Conservation (phyloP, 2,797 vertebrate species). For the Erethizon dorsatum region DNA sequence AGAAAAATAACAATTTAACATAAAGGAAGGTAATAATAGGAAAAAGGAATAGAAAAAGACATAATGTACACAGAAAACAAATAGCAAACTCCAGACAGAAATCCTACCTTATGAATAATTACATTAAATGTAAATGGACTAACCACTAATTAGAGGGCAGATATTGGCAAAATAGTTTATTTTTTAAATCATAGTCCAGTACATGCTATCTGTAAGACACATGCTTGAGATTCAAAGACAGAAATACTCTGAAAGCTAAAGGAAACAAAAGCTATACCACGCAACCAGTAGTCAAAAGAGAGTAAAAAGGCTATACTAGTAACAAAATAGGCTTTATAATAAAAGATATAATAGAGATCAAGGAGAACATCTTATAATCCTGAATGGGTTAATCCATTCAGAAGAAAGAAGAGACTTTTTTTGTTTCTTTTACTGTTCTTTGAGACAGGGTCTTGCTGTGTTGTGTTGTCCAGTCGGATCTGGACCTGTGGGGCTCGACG, state of each 20-base stretch:
- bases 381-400: neutral
- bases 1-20: neutral
- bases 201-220: neutral
- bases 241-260: neutral
- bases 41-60: neutral
- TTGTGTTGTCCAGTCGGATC: too few species aligned
- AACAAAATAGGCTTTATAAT: neutral
- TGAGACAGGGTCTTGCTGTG: neutral
- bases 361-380: neutral
- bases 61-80: neutral
- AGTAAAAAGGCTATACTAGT: neutral
- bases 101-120: neutral
- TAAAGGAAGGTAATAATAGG: neutral
- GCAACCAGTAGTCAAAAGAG: neutral
- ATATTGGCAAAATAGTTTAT: neutral
- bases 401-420: neutral
- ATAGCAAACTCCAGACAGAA: neutral
- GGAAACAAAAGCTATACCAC: neutral
- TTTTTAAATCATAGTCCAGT: neutral
- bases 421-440: neutral
- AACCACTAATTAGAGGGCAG: neutral
- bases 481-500: neutral
- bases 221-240: neutral
- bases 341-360: neutral
- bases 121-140: neutral